phyloP scores from a whole-genome alignment of 2,888 invertebrate genomes.

The Ichneumoninae sp. region DNA sequence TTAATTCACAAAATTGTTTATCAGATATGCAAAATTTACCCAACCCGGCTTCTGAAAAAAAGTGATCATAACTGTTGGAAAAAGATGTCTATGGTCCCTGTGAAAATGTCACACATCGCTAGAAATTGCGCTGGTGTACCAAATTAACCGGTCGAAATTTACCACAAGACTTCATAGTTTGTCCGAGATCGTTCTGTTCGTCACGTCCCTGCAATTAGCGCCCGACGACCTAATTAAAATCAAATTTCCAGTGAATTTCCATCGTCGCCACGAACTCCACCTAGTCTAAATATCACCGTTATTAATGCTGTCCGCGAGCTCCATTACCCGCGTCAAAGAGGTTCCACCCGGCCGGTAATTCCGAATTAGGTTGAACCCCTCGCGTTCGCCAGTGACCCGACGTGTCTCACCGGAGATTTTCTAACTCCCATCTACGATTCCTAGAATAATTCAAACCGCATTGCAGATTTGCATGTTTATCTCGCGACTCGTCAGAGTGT shows the following conservation, averaged over 20 bases:
- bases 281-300: neutral
- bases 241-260: neutral
- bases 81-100: too few species aligned
- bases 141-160: too few species aligned
- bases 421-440: conserved; percentile 6
- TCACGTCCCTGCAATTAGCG: conserved; percentile 1
- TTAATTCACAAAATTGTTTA: too few species aligned
- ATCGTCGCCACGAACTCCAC: neutral
- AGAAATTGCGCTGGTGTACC: too few species aligned
- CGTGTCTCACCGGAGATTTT: conserved; percentile 33
- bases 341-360: neutral
- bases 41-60: too few species aligned
- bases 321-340: neutral
- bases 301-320: neutral
- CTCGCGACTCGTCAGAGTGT: conserved; percentile 25
- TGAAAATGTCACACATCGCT: too few species aligned
- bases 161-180: too few species aligned
- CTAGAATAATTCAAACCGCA: conserved; percentile 72
- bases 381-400: neutral
- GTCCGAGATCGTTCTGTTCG: neutral
- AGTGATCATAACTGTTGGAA: too few species aligned
- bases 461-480: conserved; percentile 78
- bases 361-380: conserved; percentile 5
- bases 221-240: conserved; percentile 1
- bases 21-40: too few species aligned